Base-by-base conservation (phyloP, 2,888 invertebrate species). In the Oligia strigilis region DNA sequence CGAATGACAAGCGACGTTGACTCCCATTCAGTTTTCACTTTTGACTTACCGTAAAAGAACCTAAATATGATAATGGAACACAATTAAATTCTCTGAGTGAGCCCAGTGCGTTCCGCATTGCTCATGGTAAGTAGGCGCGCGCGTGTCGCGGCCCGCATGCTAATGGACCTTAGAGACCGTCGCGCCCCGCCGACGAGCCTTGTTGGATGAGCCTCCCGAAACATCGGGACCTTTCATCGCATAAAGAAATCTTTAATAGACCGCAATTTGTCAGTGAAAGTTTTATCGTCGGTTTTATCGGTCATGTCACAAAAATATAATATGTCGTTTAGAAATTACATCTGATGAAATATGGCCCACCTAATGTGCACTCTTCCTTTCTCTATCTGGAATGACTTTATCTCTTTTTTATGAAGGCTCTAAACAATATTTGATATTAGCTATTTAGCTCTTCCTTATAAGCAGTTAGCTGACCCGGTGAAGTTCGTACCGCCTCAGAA, bases 21-120 rank as follows among this genome's bases (percentile, higher is more conserved):
- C 92, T 93, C 93, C 93, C 95, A 95, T 96, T 94, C 93, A 93
- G 96, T 97, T 97, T 97, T 97, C 97, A 97, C 97, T 97, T 97
- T 97, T 96, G 96, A 95, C 94, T 96, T 96, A 96, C 96, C 93
- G 96, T 97, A 97, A 96, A 96, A 96, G 96, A 97, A 95, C 95
- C 97, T 96, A 95, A 96, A 96, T 97, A 97, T 97, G 97, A 97
- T 97, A 97, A 97, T 97, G 95, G 96, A 95, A 95, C 95, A 95
- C 96, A 97, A 97, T 97, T 96, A 97, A 96, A 97, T 97, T 97
- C 97, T 96, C 94, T 90, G 91, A 94, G 96, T 95, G 97, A 95
- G 94, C 95, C 93, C 94, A 83, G 90, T 90, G 92, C 94, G 96
- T 95, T 95, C 96, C 96, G 96, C 97, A 96, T 96, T 93, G 96